Base-by-base conservation (phyloP, 2,888 invertebrate species). In the Coelogynopora nodosa region DNA sequence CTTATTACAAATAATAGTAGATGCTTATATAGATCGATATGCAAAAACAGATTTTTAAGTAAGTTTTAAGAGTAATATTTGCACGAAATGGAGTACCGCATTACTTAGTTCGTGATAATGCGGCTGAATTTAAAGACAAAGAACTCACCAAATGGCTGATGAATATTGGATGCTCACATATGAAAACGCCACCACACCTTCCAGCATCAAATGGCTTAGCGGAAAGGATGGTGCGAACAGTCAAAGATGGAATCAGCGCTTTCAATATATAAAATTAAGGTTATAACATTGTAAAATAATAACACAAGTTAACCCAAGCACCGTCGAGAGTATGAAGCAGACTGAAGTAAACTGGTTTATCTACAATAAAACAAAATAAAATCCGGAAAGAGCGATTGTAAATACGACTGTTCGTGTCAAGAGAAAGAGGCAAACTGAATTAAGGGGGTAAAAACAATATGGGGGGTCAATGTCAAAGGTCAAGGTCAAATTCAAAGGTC, bases 121-220 rank as follows among this genome's bases (percentile, higher is more conserved):
- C 87, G 0, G 31, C 86, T 30, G 86, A 86, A 31, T 86, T 86
- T 23, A 30, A n/a, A 10, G 86, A 86, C 30, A 29, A 30, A 5
- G 31, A 87, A n/a, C 86, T 87, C 28, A 30, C 23, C n/a, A 87
- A 86, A 49, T 86, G 86, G 86, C 86, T 86, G 29, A 86, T 31
- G 27, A 30, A 86, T 13, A 86, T 86, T 49, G 27, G 86, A 30
- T 86, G 87, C 86, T 31, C 30, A 84, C 86, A 87, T n/a, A 30
- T 86, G 86, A 85, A 87, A 30, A 86, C 86, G 0, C 86, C 86
- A 30, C 86, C 86, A 31, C 87, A 86, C n/a, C 86, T 87, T 49
- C 86, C 86, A 1, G 30, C 30, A 13, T 86, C 86, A 0, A 86
- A 86, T 49, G 86, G 86, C 5, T 26, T 85, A 30, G 86, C 86